phyloP scores from a whole-genome alignment of 2,113 vertebrate species.

The human (Homo sapiens) region DNA sequence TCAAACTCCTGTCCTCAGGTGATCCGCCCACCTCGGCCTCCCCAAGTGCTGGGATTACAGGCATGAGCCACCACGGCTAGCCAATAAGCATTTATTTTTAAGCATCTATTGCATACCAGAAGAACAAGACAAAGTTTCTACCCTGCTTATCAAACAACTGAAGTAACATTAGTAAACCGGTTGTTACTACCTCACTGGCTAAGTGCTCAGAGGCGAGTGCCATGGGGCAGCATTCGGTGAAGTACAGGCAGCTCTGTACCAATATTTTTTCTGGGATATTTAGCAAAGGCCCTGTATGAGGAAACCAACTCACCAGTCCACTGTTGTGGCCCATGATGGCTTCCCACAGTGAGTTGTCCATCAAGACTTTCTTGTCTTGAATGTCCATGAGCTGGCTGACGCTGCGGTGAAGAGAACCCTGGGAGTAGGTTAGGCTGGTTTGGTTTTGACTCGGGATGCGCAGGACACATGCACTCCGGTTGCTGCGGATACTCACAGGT shows the following conservation, averaged over 20 bases:
- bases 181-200: rapidly evolving
- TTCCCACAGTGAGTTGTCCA: conserved; percentile 90
- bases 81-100: background rate
- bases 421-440: conserved; percentile 85
- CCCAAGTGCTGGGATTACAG: no score
- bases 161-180: background rate
- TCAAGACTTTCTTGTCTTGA: conserved; percentile 89
- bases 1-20: no score
- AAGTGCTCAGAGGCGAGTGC: background rate
- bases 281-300: no score
- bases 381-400: conserved; percentile 91
- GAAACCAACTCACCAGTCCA: conserved; percentile 88
- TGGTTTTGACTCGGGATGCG: conserved; percentile 87
- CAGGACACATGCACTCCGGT: conserved; percentile 81
- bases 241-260: background rate
- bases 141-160: background rate
- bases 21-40: no score
- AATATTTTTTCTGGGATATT: rapidly evolving
- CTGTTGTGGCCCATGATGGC: conserved; percentile 87
- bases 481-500: conserved; percentile 80
- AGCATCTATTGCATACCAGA: background rate
- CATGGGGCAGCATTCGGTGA: rapidly evolving
- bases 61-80: no score
- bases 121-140: background rate
- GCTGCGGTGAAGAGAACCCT: conserved; percentile 90